Base-by-base conservation (phyloP, 1,140 invertebrate species). In the Scaptomyza pallida region DNA sequence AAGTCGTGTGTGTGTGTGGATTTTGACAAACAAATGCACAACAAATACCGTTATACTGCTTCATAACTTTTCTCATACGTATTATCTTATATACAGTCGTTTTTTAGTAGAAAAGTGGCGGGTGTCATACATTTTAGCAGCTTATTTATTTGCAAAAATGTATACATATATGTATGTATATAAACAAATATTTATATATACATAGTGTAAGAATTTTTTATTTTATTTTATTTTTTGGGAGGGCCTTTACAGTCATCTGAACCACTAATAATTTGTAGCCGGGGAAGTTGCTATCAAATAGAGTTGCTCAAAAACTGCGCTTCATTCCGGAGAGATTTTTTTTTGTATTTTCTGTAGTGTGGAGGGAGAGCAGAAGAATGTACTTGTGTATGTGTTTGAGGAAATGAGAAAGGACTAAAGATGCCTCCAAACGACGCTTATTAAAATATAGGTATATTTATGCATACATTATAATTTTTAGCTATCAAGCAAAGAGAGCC, bases 251-350 rank as follows among this genome's bases (percentile, higher is more conserved):
- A 89, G 85, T 79, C 67, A 78, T 89, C 74, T 86, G 89, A 86
- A 89, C 88, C 78, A 77, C 89, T 86, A 75, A 68, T 65, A 83
- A 88, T 86, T 86, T 88, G 81, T 91, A 91, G 89, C 89, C 89
- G 89, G 89, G 89, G 89, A 91, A 91, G 89, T 89, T 90, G 89
- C 89, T 91, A 91, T 82, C 78, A 70, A 88, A 78, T 77, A 78
- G 89, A 90, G 89, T 89, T 83, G 85, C 85, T 89, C 85, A 76
- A 79, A 75, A 75, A 89, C 85, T 82, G 85, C 76, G 35, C 67
- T 60, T 37, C 68, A 41, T 60, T 60, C 9, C 26, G 68, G 56
- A 61, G 48, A 37, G 6, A 37, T 54, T 5, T 3, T 1, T 30
- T 30, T 6, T 30, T 30, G 26, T n/a, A n/a, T n/a, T n/a, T n/a